Base-by-base conservation (phyloP, 2,888 invertebrate species). In the Hirtodrosophila duncani region DNA sequence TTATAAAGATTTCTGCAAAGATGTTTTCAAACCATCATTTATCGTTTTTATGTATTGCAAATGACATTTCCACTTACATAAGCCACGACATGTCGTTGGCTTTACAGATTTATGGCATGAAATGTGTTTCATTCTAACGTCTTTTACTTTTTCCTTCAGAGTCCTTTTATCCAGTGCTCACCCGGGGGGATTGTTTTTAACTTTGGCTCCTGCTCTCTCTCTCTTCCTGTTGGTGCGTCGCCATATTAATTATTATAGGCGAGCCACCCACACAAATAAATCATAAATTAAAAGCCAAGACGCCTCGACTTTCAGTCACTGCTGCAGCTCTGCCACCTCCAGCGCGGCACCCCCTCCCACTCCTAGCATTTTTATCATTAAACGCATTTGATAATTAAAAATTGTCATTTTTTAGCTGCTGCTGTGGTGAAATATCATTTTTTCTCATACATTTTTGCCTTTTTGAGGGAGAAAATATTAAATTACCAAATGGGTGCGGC, bases 301-400 rank as follows among this genome's bases (percentile, higher is more conserved):
- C 48, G 61, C 45, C 48, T 43, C 45, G 34, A 34, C 21, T 26
- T 18, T 42, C 36, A 36, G 64, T 63, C 67, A 57, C 61, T 65
- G 45, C 52, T 13, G 18, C 45, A 49, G 27, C 10, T 3, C 14
- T 14, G 11, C 9, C n/a, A 30, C 38, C 30, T 18, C 6, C 9
- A 18, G 6, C 9, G 3, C 3, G 4, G 23, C 18, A 8, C 26
- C 26, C n/a, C 18, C 27, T 26, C 17, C 11, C 46, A 18, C 27
- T 29, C 55, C 18, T 26, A 44, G 63, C 75, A 80, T 83, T 75
- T 79, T 80, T 83, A 81, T 84, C 82, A 83, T 84, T 83, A 83
- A 71, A 83, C 74, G 80, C 84, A 79, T 83, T 83, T 83, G 74
- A 81, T 83, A 84, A 83, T 83, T 83, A 83, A 84, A 83, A 83